These are phyloP conservation scores for Scaptodrosophila latifasciaeformis DNA, from an alignment of 2,888 invertebrate species.

Conservation along the genomic window DNA sequence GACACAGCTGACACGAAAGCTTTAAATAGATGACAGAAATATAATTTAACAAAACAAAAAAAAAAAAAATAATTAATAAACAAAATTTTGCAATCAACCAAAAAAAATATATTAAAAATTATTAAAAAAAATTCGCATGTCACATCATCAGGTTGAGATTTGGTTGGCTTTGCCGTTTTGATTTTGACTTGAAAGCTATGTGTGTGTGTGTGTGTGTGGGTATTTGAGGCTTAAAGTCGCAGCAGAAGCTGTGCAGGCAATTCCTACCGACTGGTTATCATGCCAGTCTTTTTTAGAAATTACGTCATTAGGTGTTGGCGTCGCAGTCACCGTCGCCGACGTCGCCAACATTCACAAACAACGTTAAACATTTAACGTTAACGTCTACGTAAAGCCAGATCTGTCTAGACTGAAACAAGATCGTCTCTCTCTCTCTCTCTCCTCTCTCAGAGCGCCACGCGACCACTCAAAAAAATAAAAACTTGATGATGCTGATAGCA, in stretches of 20 bases:
- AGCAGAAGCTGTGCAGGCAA: background rate
- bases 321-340: slow-evolving; percentile 14
- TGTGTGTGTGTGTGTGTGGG: too few species aligned
- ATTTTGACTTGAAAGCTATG: too few species aligned
- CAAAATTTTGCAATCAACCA: slow-evolving; percentile 42
- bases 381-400: too few species aligned
- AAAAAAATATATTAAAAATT: background rate
- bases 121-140: slow-evolving; percentile 57
- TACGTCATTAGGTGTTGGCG: slow-evolving; percentile 59
- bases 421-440: background rate
- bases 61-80: slow-evolving; percentile 46
- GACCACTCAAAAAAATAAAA: background rate
- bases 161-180: too few species aligned
- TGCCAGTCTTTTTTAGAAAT: slow-evolving; percentile 60
- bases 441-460: background rate
- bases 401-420: too few species aligned
- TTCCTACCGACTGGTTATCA: slow-evolving; percentile 57
- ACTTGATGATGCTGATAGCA: background rate
- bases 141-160: slow-evolving; percentile 60
- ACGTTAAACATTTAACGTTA: too few species aligned
- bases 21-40: slow-evolving; percentile 31
- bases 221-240: too few species aligned
- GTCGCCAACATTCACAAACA: slow-evolving; percentile 10
- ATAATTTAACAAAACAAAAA: slow-evolving; percentile 6
- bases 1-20: slow-evolving; percentile 62